Evolutionary conservation across 2,888 invertebrate genomes (phyloP).

Genomic region (Nemurella pictetii): DNA sequence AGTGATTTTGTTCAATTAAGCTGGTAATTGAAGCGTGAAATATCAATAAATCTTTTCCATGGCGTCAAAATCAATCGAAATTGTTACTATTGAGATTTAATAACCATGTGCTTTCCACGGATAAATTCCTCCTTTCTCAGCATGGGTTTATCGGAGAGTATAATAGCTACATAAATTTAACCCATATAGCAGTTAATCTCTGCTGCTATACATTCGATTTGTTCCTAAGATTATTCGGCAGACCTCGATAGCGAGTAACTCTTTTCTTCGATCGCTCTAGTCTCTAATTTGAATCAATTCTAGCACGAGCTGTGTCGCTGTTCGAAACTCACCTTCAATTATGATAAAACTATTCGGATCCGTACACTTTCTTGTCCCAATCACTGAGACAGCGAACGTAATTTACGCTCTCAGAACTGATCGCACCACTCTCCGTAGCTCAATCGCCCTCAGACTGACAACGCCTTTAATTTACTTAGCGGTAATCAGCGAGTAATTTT

Average conservation of each 20-base stretch:
- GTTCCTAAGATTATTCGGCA: neutral
- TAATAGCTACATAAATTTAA: neutral
- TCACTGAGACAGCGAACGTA: neutral
- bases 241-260: neutral
- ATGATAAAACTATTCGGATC: constrained; percentile 2
- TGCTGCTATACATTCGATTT: neutral
- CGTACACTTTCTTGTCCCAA: neutral
- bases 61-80: neutral
- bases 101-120: neutral
- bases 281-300: neutral
- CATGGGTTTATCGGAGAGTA: neutral
- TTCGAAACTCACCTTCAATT: neutral
- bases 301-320: neutral
- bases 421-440: constrained; percentile 4
- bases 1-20: neutral
- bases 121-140: neutral
- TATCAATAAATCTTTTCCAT: neutral
- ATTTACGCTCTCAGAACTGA: neutral
- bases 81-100: neutral
- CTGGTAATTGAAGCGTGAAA: neutral
- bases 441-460: neutral
- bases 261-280: neutral
- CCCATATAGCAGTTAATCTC: neutral
- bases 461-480: neutral
- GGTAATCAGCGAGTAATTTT: constrained; percentile 10